Evolutionary conservation across 2,113 vertebrate genomes (phyloP).

Genomic region (Galeopterus variegatus): DNA sequence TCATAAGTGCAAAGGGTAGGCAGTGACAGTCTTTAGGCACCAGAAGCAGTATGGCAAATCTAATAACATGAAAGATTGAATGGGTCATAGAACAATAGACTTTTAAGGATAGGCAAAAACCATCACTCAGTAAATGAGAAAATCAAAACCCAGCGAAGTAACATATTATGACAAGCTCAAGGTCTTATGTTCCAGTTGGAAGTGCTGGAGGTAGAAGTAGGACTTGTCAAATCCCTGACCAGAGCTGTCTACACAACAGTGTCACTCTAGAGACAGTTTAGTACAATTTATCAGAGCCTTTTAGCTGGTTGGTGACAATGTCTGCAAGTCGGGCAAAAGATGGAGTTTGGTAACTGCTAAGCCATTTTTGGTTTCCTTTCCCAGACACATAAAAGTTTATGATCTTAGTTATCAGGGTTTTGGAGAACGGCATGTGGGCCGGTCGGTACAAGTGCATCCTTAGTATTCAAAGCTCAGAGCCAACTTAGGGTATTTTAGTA

Average conservation of each 20-base stretch:
- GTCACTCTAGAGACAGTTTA: neutral
- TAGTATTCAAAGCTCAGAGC: slow-evolving; percentile 21
- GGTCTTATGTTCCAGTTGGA: neutral
- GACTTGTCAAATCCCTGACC: neutral
- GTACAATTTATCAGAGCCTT: neutral
- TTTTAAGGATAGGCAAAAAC: neutral
- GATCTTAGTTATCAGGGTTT: neutral
- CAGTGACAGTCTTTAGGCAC: neutral
- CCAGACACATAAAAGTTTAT: neutral
- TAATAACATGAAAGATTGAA: neutral
- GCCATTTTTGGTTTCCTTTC: slow-evolving; percentile 20
- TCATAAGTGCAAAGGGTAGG: neutral
- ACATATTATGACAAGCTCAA: neutral
- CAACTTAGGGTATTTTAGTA: neutral
- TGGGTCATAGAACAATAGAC: neutral
- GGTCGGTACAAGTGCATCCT: neutral
- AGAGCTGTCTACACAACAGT: neutral
- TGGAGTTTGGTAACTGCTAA: neutral
- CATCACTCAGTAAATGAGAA: neutral
- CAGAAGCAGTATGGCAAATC: neutral
- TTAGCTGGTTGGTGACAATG: neutral
- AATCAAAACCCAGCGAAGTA: neutral
- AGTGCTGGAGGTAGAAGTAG: neutral
- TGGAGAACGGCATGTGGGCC: neutral
- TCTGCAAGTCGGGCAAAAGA: neutral